These are phyloP conservation scores for Ophioderma brevispina DNA, from an alignment of 35 echinoderm and acorn worm genomes.

Conservation along the genomic window DNA sequence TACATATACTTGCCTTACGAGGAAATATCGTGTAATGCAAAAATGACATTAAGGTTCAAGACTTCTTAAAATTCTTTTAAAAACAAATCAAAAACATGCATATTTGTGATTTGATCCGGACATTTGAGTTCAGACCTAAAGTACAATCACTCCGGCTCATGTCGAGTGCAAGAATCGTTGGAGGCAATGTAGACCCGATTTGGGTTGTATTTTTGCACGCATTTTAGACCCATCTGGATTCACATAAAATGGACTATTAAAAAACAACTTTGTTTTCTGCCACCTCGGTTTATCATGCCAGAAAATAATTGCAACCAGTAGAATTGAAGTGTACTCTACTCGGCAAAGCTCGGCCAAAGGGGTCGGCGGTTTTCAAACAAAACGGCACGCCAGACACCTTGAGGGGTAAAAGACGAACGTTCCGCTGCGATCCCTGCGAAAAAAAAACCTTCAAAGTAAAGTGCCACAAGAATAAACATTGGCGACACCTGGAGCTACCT, in stretches of 20 bases:
- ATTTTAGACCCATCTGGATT: background rate
- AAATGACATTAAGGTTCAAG: too few relatives aligned
- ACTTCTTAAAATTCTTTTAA: too few relatives aligned
- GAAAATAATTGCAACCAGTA: background rate
- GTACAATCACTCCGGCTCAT: background rate
- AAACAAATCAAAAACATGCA: too few relatives aligned
- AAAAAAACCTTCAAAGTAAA: background rate
- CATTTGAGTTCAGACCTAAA: too few relatives aligned
- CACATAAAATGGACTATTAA: background rate
- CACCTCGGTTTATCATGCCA: background rate
- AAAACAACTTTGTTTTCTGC: background rate
- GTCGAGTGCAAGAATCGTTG: background rate
- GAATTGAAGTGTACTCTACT: background rate
- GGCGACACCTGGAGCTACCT: background rate
- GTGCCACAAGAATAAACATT: background rate
- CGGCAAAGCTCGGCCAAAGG: background rate
- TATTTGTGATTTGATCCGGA: too few relatives aligned
- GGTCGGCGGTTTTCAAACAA: constrained; percentile 8
- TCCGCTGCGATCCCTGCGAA: background rate
- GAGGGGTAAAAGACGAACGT: background rate
- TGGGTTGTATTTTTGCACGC: background rate
- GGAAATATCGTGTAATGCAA: too few relatives aligned
- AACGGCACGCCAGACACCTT: background rate
- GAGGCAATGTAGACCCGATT: background rate
- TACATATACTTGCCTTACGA: too few relatives aligned